Evolutionary conservation across 2,797 vertebrate genomes (phyloP), one percentile per base, ranked within the genome.

Genomic region (Alcedo atthis): DNA sequence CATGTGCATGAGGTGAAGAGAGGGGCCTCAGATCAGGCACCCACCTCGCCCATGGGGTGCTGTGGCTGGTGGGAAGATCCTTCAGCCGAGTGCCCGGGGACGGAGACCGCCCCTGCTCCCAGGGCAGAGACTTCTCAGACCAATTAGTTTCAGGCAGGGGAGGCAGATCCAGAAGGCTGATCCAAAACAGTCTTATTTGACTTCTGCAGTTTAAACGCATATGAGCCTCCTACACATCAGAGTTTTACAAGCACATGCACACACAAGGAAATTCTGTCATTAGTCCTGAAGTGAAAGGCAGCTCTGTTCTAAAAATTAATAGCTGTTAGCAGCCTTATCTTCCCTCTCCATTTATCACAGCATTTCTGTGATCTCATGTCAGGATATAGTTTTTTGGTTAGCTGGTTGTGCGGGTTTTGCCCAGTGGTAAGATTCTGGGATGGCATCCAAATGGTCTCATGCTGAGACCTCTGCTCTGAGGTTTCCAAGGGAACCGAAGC

Each of bases 11-110:
- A 13, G 75, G 35, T 51, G 7, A 30, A 8, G 25, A 9, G 24
- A 40, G 24, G 25, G 7, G 17, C 35, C 21, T 18, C 26, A 8
- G 35, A 30, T 37, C 30, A 78, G 37, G 14, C 1, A 0, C 16
- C 22, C 11, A 48, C 3, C 25, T 18, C 11, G 12, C 20, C 1
- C 0, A 12, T 13, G 14, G 6, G 48, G 21, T 32, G 3, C 3
- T 12, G 28, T 24, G 73, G 26, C 2, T 19, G 10, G 33, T 8
- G 10, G 49, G 54, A 22, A 55, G 43, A 57, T 22, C 24, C 42
- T n/a, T 42, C 59, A 15, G 3, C 8, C 2, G 0, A 30, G 18
- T 19, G 58, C 48, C 9, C 16, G 9, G 18, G 40, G 19, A 7
- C 2, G 1, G 33, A 17, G 45, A 13, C 28, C 0, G 0, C 16